Evolutionary conservation across 2,113 vertebrate species (phyloP).

Genomic region (Malurus melanocephalus): DNA sequence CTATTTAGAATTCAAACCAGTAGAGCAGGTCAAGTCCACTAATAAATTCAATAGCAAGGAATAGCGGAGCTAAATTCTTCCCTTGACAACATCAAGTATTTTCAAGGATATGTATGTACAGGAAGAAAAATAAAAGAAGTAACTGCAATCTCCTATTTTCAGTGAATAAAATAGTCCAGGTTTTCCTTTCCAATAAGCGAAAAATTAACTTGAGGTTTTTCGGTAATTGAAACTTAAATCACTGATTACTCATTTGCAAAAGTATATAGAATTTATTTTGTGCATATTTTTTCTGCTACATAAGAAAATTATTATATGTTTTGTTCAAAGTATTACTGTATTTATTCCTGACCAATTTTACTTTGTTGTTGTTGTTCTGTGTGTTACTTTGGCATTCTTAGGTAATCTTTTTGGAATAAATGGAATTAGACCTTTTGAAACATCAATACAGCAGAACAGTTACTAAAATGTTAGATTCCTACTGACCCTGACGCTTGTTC

Average conservation of each 20-base stretch:
- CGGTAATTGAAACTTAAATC: not conserved
- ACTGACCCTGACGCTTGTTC: not conserved
- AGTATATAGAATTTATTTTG: not conserved
- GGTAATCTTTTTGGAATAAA: not conserved
- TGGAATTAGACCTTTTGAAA: not conserved
- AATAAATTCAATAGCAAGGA: not conserved
- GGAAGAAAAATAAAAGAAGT: constrained; percentile 1
- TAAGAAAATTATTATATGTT: not conserved
- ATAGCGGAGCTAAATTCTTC: not conserved
- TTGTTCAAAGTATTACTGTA: not conserved
- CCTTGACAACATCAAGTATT: not conserved
- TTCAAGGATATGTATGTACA: not conserved
- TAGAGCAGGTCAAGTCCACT: not conserved
- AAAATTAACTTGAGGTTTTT: not conserved
- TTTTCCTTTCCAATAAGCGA: not conserved
- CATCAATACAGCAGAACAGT: not conserved
- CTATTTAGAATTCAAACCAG: not conserved
- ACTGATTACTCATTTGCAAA: not conserved
- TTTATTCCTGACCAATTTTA: not conserved
- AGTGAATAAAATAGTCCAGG: not conserved
- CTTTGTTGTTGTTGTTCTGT: not conserved
- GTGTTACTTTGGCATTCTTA: not conserved
- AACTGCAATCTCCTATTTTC: not conserved
- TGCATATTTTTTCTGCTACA: not conserved
- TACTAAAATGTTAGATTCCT: not conserved